Conservation (phyloP, 2,888 invertebrate species). For the Cheilosia urbana region DNA sequence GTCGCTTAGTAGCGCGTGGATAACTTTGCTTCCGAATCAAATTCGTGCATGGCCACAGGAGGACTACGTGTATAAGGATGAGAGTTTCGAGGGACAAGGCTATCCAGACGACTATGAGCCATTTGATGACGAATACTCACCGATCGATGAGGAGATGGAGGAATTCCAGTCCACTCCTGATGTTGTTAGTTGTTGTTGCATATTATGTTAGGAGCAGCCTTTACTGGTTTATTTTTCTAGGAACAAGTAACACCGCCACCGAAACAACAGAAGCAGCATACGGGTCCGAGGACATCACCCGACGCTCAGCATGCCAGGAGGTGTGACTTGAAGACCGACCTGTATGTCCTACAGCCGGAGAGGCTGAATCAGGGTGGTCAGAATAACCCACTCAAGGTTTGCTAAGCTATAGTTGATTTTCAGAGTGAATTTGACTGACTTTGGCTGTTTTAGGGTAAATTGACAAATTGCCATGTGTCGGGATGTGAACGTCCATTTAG, state of each 20-base stretch:
- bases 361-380: conserved; percentile 90
- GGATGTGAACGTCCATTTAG: conserved; percentile 96
- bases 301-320: conserved; percentile 88
- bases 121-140: conserved; percentile 82
- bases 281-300: conserved; percentile 84
- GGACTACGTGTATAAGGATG: conserved; percentile 81
- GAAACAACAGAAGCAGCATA: conserved; percentile 80
- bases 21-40: conserved; percentile 81
- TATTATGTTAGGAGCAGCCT: not conserved
- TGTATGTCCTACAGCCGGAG: conserved; percentile 93
- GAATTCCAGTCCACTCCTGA: conserved; percentile 82
- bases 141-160: conserved; percentile 82
- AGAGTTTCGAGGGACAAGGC: conserved; percentile 81
- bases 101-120: conserved; percentile 83
- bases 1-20: conserved; percentile 81
- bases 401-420: not conserved
- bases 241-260: conserved; percentile 82
- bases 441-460: conserved; percentile 86
- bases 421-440: not conserved
- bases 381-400: conserved; percentile 91
- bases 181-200: conserved; percentile 78
- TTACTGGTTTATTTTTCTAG: conserved; percentile 71
- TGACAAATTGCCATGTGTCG: conserved; percentile 94
- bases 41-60: conserved; percentile 83
- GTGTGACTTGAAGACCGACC: conserved; percentile 94